Conservation (phyloP, 2,888 invertebrate genomes). For the Sericinus montela region DNA sequence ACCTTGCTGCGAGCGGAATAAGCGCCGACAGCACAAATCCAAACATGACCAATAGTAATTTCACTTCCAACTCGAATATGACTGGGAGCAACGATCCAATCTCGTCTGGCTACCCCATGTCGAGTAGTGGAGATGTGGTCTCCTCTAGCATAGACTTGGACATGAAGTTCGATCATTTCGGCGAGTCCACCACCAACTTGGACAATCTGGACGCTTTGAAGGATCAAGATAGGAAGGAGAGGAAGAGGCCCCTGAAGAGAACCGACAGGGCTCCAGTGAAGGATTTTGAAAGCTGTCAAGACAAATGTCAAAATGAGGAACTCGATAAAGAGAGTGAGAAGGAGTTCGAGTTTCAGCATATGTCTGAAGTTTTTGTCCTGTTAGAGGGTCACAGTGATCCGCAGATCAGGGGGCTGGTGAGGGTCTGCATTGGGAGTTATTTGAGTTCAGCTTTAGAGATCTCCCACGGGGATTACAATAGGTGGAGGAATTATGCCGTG, state of each 20-base stretch:
- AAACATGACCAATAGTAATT: constrained; percentile 67
- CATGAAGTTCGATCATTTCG: constrained; percentile 83
- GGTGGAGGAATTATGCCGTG: constrained; percentile 62
- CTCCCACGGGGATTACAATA: constrained; percentile 75
- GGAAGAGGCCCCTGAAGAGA: constrained; percentile 38
- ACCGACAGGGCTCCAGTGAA: constrained; percentile 38
- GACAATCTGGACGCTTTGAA: constrained; percentile 52
- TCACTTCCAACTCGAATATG: constrained; percentile 68
- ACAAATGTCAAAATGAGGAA: constrained; percentile 29
- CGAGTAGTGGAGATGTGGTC: constrained; percentile 58
- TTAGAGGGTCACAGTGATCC: constrained; percentile 88
- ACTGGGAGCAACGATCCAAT: constrained; percentile 60
- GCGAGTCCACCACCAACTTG: constrained; percentile 63
- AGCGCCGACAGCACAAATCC: constrained; percentile 62
- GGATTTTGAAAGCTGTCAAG: background rate
- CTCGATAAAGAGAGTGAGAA: constrained; percentile 24
- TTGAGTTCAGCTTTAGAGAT: constrained; percentile 79
- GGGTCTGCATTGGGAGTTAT: constrained; percentile 83
- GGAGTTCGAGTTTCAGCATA: constrained; percentile 75
- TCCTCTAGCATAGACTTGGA: constrained; percentile 73
- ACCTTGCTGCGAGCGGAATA: constrained; percentile 54
- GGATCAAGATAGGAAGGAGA: constrained; percentile 36
- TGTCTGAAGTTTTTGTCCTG: constrained; percentile 83
- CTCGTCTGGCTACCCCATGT: constrained; percentile 65
- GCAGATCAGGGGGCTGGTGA: constrained; percentile 86